Percentiles rank a stretch among this genome's conserved stretches.
These are phyloP conservation scores for Drosophila parthenogenetica DNA, from an alignment of 2,888 invertebrate genomes.

Conservation along the genomic window DNA sequence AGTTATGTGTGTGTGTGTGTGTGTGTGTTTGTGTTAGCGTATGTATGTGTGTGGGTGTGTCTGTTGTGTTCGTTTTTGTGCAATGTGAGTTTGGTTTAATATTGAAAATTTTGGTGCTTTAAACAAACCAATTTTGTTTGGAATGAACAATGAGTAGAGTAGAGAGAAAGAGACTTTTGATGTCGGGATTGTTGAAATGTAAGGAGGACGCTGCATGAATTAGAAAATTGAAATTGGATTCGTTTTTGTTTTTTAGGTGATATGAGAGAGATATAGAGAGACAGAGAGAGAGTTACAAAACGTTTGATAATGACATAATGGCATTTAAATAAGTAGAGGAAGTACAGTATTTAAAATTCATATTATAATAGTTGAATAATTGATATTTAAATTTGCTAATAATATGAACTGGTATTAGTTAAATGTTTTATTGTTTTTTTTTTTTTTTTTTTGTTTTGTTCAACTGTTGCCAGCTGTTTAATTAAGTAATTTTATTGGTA, in stretches of 20 bases:
- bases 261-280: slow-evolving; percentile 43
- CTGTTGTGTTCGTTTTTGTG: slow-evolving; percentile 40
- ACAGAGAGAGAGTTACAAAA: slow-evolving; percentile 49
- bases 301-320: slow-evolving; percentile 62
- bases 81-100: slow-evolving; percentile 47
- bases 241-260: slow-evolving; percentile 36
- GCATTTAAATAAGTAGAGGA: slow-evolving; percentile 51
- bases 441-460: slow-evolving; percentile 18
- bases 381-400: slow-evolving; percentile 54
- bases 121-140: slow-evolving; percentile 70
- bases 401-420: slow-evolving; percentile 47
- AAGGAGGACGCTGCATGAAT: slow-evolving; percentile 66
- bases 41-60: slow-evolving; percentile 20
- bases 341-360: slow-evolving; percentile 70
- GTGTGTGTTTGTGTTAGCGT: slow-evolving; percentile 2
- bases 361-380: slow-evolving; percentile 67
- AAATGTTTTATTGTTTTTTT: slow-evolving; percentile 29
- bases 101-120: slow-evolving; percentile 58
- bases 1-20: slow-evolving; percentile 15
- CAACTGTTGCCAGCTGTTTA: slow-evolving; percentile 58
- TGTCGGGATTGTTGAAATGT: slow-evolving; percentile 53
- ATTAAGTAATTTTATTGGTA: slow-evolving; percentile 47
- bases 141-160: slow-evolving; percentile 63
- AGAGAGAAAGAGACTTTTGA: slow-evolving; percentile 42
- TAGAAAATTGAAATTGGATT: slow-evolving; percentile 54